Conservation (phyloP, 2,888 invertebrate species). For the Reticulitermes lucifugus region DNA sequence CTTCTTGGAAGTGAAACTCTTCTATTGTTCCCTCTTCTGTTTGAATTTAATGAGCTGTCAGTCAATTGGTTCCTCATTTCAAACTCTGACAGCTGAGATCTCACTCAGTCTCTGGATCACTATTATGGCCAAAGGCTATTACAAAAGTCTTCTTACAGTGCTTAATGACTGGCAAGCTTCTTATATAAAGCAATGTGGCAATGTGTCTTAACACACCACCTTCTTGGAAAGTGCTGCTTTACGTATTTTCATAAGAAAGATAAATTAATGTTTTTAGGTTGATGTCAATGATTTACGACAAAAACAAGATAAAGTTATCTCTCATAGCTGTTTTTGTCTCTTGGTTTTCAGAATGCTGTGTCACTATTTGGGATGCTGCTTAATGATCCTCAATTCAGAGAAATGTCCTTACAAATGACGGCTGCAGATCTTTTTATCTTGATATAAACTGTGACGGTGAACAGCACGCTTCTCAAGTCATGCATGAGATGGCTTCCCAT, state of each 20-base stretch:
- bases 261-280: background rate
- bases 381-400: conserved; percentile 18
- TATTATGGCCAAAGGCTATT: background rate
- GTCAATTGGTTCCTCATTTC: conserved; percentile 8
- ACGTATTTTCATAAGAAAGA: background rate
- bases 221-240: background rate
- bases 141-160: background rate
- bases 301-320: conserved; percentile 11
- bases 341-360: conserved; percentile 15
- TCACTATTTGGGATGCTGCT: conserved; percentile 7
- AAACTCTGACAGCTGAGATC: background rate
- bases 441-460: background rate
- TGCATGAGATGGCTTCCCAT: conserved; percentile 26
- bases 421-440: background rate
- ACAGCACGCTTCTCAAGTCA: conserved; percentile 27
- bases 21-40: background rate
- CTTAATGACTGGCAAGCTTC: background rate
- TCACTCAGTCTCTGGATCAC: background rate
- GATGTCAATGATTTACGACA: background rate
- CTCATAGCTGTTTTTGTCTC: background rate
- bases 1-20: background rate
- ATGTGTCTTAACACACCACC: background rate
- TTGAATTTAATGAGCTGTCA: background rate
- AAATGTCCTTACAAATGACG: conserved; percentile 14
- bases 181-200: background rate